Evolutionary conservation across 2,113 vertebrate genomes (phyloP).

Genomic region (Eulemur macaco): DNA sequence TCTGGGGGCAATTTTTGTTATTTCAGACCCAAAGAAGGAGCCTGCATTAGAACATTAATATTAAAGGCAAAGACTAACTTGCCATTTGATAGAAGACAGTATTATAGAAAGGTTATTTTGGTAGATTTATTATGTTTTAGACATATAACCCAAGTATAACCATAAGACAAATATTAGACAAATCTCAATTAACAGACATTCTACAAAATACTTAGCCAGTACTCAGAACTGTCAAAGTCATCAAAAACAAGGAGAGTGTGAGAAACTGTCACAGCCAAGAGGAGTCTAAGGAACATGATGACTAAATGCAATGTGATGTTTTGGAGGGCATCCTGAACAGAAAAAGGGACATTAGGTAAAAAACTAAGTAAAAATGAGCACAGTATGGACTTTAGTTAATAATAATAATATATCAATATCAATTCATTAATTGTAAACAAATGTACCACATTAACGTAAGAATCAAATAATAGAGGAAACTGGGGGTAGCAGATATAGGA

Average conservation of each 20-base stretch:
- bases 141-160: neutral
- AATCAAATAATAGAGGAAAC: neutral
- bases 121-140: neutral
- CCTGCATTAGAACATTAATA: neutral
- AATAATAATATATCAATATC: neutral
- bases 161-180: neutral
- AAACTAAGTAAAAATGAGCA: neutral
- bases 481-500: neutral
- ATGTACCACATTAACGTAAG: neutral
- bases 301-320: neutral
- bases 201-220: neutral
- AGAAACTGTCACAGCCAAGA: neutral
- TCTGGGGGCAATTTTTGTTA: neutral
- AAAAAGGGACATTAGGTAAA: neutral
- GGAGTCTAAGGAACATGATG: neutral
- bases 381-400: neutral
- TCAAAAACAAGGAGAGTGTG: neutral
- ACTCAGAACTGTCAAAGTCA: neutral
- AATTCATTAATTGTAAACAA: neutral
- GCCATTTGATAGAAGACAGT: neutral
- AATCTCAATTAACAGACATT: neutral
- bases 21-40: neutral
- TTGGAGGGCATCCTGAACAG: neutral
- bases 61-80: neutral
- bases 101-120: neutral